Percentiles rank a stretch among this genome's conserved stretches.
Evolutionary conservation across 2,888 invertebrate genomes (phyloP).

Genomic region (Apamea crenata): DNA sequence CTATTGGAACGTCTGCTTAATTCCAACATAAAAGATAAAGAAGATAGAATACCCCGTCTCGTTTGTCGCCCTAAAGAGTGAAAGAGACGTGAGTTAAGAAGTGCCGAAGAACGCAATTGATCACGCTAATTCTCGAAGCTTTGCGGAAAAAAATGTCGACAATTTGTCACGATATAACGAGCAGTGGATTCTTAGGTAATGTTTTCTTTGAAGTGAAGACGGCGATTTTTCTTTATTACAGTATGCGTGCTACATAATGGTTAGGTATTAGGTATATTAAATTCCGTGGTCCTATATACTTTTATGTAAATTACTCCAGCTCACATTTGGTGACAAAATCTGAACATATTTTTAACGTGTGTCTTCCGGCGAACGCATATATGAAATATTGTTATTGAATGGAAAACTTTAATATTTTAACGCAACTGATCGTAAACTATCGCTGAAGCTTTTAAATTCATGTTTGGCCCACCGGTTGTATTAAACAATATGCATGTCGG

Average conservation of each 20-base stretch:
- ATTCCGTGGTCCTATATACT: neutral
- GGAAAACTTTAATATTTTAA: constrained; percentile 58
- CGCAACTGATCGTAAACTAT: constrained; percentile 53
- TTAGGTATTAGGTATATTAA: constrained; percentile 25
- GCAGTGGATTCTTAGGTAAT: constrained; percentile 76
- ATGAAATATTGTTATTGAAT: constrained; percentile 39
- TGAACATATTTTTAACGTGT: constrained; percentile 16
- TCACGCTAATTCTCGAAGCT: constrained; percentile 87
- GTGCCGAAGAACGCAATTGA: constrained; percentile 86
- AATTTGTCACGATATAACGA: constrained; percentile 88
- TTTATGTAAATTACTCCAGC: neutral
- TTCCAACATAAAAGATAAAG: constrained; percentile 63
- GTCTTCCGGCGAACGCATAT: neutral
- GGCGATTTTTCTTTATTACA: constrained; percentile 68
- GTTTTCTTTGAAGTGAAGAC: constrained; percentile 71
- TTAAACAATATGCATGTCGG: constrained; percentile 76
- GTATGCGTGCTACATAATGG: constrained; percentile 51
- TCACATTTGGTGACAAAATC: constrained; percentile 16
- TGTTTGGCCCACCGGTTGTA: constrained; percentile 63
- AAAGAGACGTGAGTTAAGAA: constrained; percentile 76
- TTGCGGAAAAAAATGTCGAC: constrained; percentile 84
- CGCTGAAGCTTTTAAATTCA: constrained; percentile 71
- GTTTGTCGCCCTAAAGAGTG: constrained; percentile 54
- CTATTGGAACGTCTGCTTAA: constrained; percentile 50
- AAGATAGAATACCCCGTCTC: constrained; percentile 56